Base-by-base conservation (phyloP, 2,888 invertebrate genomes). In the Zootermopsis nevadensis region DNA sequence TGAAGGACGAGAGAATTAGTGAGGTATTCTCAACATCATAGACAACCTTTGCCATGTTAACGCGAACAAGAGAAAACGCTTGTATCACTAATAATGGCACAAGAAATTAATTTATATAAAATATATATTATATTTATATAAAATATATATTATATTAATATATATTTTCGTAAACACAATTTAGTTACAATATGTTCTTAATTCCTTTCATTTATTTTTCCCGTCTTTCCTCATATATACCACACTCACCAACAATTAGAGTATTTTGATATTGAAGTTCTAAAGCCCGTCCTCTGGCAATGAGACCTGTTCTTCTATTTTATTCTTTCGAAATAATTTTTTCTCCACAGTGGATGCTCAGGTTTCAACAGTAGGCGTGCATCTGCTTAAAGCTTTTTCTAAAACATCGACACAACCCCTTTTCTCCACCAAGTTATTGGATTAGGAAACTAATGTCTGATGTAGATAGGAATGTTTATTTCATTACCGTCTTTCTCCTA, bases 261-360 rank as follows among this genome's bases (percentile, higher is more conserved):
- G 69, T 30, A 69, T 69, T 69, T 69, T 69, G 33, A 69, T 33
- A 69, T 33, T 69, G 69, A 33, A 33, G 69, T 69, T 69, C 69
- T 69, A 22, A 33, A 30, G 2, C 19, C 33, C 1, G 2, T 15
- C 31, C 33, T 33, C 69, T 4, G 19, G 60, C 60, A 27, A 60
- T 60, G 27, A n/a, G n/a, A 60, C n/a, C 27, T 27, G 7, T 27
- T 60, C 8, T n/a, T 60, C 27, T 60, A 6, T n/a, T 60, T 60
- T 24, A 1, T 2, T 60, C 27, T n/a, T 27, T 1, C 27, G 1
- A 27, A 24, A 2, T 60, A n/a, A 60, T 27, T 60, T 60, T 60
- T 15, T 60, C 12, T n/a, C n/a, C n/a, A 48, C 48, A 12, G n/a
- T 60, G 6, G 8, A 60, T 60, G 27, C n/a, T 60, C 27, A 60